A percentile compares a stretch with the other conserved stretches of the same genome.
phyloP scores from a whole-genome alignment of 2,888 invertebrate genomes.

The Seira ritae region DNA sequence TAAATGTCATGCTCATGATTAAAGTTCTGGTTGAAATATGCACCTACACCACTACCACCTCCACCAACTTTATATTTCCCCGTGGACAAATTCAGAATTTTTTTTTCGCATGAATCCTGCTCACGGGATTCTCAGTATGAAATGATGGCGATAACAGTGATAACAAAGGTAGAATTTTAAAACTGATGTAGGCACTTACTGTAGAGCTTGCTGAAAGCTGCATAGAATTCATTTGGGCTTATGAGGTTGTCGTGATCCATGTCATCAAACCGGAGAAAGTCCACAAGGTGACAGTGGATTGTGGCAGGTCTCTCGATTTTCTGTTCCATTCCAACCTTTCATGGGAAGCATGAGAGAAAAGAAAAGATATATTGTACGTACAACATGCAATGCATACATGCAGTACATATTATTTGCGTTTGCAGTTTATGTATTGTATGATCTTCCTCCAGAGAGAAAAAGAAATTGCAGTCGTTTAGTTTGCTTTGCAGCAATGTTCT shows the following conservation, averaged over 20 bases:
- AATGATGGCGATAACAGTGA: no score
- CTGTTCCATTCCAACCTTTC: slow-evolving; percentile 65
- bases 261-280: slow-evolving; percentile 84
- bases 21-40: slow-evolving; percentile 40
- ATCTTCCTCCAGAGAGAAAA: slow-evolving; percentile 1
- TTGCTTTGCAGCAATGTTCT: slow-evolving; percentile 27
- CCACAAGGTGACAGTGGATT: slow-evolving; percentile 75
- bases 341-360: slow-evolving; percentile 9
- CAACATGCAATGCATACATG: no score
- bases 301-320: slow-evolving; percentile 57
- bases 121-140: no score
- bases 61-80: neutral
- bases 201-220: slow-evolving; percentile 85
- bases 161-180: no score
- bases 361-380: slow-evolving; percentile 5
- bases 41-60: neutral
- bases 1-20: slow-evolving; percentile 48
- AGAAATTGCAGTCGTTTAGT: slow-evolving; percentile 57
- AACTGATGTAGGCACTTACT: no score
- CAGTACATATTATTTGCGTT: no score
- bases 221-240: slow-evolving; percentile 84
- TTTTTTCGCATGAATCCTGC: no score
- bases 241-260: slow-evolving; percentile 81
- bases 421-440: no score
- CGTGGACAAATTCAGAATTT: neutral